Evolutionary conservation across 2,888 invertebrate species (phyloP).

Genomic region (Globia sparganii): DNA sequence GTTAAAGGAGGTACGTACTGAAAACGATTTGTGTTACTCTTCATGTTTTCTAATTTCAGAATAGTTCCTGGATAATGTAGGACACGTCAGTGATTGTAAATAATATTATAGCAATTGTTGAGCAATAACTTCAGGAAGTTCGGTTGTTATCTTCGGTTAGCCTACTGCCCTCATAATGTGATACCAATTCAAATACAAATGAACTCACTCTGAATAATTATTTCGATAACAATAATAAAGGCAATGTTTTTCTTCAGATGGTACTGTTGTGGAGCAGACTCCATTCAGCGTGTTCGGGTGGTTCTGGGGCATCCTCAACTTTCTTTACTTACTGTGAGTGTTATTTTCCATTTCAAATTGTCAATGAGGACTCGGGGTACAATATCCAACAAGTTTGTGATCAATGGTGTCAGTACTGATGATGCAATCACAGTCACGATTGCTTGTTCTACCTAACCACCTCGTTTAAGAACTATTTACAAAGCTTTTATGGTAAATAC

Average conservation of each 20-base stretch:
- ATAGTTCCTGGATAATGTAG: constrained; percentile 33
- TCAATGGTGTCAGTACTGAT: too few species aligned
- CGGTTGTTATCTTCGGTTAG: constrained; percentile 25
- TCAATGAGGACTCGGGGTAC: neutral
- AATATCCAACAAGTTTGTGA: constrained; percentile 5
- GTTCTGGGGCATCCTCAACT: constrained; percentile 89
- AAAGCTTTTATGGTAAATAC: neutral
- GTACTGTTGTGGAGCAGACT: constrained; percentile 85
- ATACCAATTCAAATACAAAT: neutral
- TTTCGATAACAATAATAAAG: neutral
- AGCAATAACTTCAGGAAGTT: constrained; percentile 52
- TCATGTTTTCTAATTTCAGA: neutral
- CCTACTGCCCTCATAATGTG: constrained; percentile 20
- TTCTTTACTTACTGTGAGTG: constrained; percentile 90
- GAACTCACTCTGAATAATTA: neutral
- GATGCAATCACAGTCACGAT: neutral
- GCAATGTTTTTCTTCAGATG: constrained; percentile 83
- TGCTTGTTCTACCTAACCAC: too few species aligned
- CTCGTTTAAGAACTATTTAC: neutral
- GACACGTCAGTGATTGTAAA: constrained; percentile 75
- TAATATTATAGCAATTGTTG: constrained; percentile 32
- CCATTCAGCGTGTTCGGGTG: constrained; percentile 88
- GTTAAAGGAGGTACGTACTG: constrained; percentile 75
- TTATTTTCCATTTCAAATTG: neutral
- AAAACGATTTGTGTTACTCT: neutral